Base-by-base conservation (phyloP, 2,797 vertebrate species). In the Aulostomus chinensis region DNA sequence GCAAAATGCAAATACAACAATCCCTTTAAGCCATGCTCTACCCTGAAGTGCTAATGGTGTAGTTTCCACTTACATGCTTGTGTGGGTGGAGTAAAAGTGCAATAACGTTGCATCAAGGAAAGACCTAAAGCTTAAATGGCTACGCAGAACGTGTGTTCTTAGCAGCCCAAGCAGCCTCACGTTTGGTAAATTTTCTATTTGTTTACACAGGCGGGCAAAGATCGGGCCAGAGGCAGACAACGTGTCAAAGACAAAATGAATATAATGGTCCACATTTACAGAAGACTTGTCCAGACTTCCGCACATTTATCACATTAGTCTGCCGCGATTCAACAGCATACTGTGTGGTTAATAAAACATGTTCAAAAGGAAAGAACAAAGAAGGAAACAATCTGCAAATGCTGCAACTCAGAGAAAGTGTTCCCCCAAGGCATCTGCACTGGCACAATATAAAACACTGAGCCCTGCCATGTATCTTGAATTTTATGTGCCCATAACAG, bases 331-430 rank as follows among this genome's bases (percentile, higher is more conserved):
- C n/a, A n/a, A 40, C 52, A 54, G 15, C 26, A 31, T 6, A 38
- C 30, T 16, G 45, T 32, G 55, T 35, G 40, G 72, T 81, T 65
- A 80, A 82, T 73, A 84, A 84, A 84, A 73, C 47, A 67, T 64
- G 52, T 45, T 63, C 39, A 71, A 73, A 67, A 39, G 32, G 10
- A 47, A 29, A 43, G 38, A 62, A 48, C 14, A 66, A 42, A 73
- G 17, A 33, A 39, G 24, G 37, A 71, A 68, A 69, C 20, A 61
- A 75, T 72, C 52, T 67, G 48, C 31, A 62, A 69, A 73, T 38
- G 25, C 42, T 59, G 35, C 54, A 45, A 45, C 64, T 71, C 24
- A 66, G 21, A 50, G 25, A 38, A 43, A 69, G 36, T 18, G 34
- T 28, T 42, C 10, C 45, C 31, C 48, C 25, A 54, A 52, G 61